Conservation (phyloP, 2,797 vertebrate species). For the Thunnus albacares region DNA sequence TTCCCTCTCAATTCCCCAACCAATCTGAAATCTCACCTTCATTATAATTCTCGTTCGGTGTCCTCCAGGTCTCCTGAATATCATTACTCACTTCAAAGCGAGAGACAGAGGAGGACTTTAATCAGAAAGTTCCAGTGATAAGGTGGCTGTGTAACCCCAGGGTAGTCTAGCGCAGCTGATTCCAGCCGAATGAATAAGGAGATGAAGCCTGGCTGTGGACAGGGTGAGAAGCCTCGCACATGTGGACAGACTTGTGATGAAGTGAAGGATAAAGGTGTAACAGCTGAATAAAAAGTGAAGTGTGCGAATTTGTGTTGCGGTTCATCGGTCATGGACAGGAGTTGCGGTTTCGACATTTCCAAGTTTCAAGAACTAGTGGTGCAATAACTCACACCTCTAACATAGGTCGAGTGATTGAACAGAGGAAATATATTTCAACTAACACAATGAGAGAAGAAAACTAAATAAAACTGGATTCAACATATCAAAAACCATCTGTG, state of each 20-base stretch:
- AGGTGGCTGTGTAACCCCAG: constrained; percentile 47
- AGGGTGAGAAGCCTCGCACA: neutral
- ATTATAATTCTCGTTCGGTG: constrained; percentile 58
- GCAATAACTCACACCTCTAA: neutral
- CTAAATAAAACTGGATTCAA: neutral
- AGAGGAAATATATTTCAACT: neutral
- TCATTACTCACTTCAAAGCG: constrained; percentile 71
- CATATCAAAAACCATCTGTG: neutral
- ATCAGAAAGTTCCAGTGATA: constrained; percentile 56
- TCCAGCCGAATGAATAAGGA: constrained; percentile 61
- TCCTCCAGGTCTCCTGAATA: constrained; percentile 58
- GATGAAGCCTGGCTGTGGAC: constrained; percentile 30
- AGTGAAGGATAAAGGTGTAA: constrained; percentile 21
- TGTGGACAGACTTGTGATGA: constrained; percentile 29
- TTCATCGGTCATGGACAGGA: neutral
- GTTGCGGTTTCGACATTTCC: neutral
- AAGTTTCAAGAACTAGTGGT: neutral
- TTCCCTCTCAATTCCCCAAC: constrained; percentile 32
- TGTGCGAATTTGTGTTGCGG: neutral
- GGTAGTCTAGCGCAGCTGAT: constrained; percentile 38
- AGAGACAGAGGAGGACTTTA: constrained; percentile 57
- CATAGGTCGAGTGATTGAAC: neutral
- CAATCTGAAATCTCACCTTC: constrained; percentile 55
- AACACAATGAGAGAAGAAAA: neutral
- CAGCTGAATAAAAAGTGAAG: neutral